Conservation (phyloP, 1,140 invertebrate species). For the Caenorhabditis tropicalis region DNA sequence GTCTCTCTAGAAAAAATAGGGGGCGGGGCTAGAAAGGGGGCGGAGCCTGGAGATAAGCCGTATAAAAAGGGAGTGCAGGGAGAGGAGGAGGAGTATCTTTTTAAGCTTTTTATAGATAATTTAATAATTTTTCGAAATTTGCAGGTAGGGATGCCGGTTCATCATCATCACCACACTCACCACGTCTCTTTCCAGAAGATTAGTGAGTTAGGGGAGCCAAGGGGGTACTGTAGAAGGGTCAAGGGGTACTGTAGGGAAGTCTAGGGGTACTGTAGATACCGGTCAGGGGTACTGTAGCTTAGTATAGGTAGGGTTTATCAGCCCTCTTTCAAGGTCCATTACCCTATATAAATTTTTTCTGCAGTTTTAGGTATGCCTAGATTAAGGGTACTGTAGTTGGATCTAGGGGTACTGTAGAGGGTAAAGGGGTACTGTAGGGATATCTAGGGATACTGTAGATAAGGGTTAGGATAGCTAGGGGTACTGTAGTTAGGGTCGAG, state of each 20-base stretch:
- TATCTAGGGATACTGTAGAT: neutral
- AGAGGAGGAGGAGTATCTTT: neutral
- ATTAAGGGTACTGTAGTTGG: too few species aligned
- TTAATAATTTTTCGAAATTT: neutral
- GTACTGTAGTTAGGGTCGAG: too few species aligned
- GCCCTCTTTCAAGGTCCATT: too few species aligned
- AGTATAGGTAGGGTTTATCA: too few species aligned
- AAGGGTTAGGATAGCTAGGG: too few species aligned
- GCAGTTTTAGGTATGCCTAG: too few species aligned
- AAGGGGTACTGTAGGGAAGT: neutral
- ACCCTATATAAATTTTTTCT: too few species aligned
- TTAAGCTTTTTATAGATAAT: neutral
- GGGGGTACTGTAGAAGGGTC: neutral
- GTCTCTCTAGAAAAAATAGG: neutral
- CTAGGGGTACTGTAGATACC: neutral
- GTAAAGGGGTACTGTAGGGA: too few species aligned
- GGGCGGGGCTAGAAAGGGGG: neutral
- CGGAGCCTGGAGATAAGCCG: neutral
- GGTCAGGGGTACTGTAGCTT: too few species aligned
- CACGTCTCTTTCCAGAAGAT: slow-evolving; percentile 4
- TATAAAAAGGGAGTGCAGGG: neutral
- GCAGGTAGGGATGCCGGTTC: neutral
- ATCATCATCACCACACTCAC: slow-evolving; percentile 16
- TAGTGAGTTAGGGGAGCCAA: too few species aligned
- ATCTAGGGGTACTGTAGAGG: too few species aligned